Evolutionary conservation across 2,797 vertebrate species (phyloP).

Genomic region (Callimico goeldii): DNA sequence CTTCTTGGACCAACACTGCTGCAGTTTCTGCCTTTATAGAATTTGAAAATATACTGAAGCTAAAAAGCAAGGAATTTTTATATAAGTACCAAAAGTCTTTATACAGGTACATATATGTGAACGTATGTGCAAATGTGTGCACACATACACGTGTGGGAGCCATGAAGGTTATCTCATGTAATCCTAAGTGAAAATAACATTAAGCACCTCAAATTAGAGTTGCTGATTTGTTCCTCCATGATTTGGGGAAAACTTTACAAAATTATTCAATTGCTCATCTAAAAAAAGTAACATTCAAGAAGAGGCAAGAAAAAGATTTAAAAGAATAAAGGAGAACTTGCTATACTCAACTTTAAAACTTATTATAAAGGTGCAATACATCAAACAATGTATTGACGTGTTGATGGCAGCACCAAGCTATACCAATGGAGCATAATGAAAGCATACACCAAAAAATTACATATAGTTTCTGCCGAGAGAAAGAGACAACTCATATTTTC

Average conservation of each 20-base stretch:
- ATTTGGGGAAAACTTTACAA: background rate
- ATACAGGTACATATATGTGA: background rate
- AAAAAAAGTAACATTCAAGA: slow-evolving; percentile 13
- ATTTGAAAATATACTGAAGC: background rate
- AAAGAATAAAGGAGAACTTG: slow-evolving; percentile 27
- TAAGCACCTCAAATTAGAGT: background rate
- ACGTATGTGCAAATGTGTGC: too few species aligned
- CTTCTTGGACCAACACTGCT: background rate
- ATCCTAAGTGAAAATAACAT: background rate
- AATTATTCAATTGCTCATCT: background rate
- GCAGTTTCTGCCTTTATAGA: background rate
- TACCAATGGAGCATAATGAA: background rate
- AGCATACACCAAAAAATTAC: background rate
- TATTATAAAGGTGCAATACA: background rate
- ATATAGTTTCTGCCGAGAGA: background rate
- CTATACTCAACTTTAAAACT: background rate
- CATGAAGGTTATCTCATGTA: background rate
- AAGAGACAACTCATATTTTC: background rate
- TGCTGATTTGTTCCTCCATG: background rate
- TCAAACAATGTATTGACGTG: background rate
- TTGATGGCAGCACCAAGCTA: background rate
- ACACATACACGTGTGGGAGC: background rate
- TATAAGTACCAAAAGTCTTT: slow-evolving; percentile 20
- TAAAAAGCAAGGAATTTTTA: slow-evolving; percentile 28
- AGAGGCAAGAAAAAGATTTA: background rate